Conservation (phyloP, 2,888 invertebrate genomes). For the Priocnemis perturbator region DNA sequence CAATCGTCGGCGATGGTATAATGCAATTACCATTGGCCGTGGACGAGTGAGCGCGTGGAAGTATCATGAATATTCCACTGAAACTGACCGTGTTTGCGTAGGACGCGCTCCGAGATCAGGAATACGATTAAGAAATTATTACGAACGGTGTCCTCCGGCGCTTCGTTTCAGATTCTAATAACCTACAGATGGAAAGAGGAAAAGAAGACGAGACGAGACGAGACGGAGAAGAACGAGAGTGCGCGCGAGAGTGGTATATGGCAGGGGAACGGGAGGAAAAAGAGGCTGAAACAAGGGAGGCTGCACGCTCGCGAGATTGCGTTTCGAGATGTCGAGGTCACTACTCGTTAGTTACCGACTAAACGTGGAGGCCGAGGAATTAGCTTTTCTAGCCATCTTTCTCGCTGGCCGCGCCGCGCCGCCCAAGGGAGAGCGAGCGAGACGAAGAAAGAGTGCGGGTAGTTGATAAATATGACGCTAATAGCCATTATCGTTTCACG, state of each 20-base stretch:
- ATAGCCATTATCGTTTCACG: slow-evolving; percentile 33
- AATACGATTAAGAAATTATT: slow-evolving; percentile 44
- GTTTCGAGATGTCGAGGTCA: slow-evolving; percentile 27
- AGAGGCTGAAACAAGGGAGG: not conserved
- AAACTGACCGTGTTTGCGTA: slow-evolving; percentile 17
- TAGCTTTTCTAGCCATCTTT: slow-evolving; percentile 15
- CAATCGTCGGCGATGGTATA: slow-evolving; percentile 13
- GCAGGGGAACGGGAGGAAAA: not conserved
- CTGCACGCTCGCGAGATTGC: not conserved
- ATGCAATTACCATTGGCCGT: too few relatives aligned
- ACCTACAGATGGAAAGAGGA: too few relatives aligned
- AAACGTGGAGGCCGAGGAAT: slow-evolving; percentile 20
- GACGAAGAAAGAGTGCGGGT: not conserved
- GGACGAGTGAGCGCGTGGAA: too few relatives aligned
- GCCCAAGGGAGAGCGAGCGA: too few relatives aligned
- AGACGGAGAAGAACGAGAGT: not conserved
- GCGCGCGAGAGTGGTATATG: not conserved
- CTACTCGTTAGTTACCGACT: slow-evolving; percentile 11
- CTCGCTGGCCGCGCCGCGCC: too few relatives aligned
- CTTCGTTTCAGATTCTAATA: slow-evolving; percentile 20
- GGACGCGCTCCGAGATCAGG: slow-evolving; percentile 26
- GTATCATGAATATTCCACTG: slow-evolving; percentile 22
- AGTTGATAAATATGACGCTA: slow-evolving; percentile 40
- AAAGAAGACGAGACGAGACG: not conserved
- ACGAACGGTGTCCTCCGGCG: slow-evolving; percentile 15